Evolutionary conservation across 2,888 invertebrate genomes (phyloP).

Genomic region (Desoria tigrina): DNA sequence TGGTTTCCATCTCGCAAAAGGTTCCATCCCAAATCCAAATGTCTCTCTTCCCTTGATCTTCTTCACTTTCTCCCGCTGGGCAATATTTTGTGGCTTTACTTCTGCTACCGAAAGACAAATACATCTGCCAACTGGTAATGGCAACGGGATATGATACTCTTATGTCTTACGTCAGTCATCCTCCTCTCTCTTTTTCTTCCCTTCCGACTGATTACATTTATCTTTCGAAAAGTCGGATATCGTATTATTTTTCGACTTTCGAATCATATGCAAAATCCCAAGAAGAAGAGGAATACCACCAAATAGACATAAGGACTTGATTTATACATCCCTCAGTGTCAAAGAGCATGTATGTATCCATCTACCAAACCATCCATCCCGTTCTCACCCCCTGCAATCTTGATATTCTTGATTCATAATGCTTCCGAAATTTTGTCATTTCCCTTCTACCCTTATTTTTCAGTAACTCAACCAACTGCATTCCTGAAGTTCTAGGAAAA

Average conservation of each 20-base stretch:
- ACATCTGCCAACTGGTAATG: constrained; percentile 7
- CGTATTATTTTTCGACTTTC: neutral
- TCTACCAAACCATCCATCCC: neutral
- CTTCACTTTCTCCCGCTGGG: constrained; percentile 5
- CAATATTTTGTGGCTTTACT: constrained; percentile 8
- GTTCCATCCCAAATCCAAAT: neutral
- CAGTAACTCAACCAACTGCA: neutral
- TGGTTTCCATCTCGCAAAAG: neutral
- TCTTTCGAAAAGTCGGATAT: neutral
- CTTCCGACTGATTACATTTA: neutral
- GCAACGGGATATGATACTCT: neutral
- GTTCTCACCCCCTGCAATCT: constrained; percentile 2
- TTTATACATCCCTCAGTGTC: constrained; percentile 7
- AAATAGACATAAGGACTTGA: neutral
- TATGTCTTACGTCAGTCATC: too few relatives aligned
- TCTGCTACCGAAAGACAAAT: neutral
- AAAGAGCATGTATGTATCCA: neutral
- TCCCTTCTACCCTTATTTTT: neutral
- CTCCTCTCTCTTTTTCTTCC: too few relatives aligned
- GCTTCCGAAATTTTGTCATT: constrained; percentile 8
- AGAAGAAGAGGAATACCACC: neutral
- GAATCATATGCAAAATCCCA: neutral
- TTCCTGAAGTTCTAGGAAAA: neutral
- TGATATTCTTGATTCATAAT: neutral
- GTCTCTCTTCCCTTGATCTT: constrained; percentile 5